Conservation (phyloP, 2,888 invertebrate genomes). For the Ligdia adustata region DNA sequence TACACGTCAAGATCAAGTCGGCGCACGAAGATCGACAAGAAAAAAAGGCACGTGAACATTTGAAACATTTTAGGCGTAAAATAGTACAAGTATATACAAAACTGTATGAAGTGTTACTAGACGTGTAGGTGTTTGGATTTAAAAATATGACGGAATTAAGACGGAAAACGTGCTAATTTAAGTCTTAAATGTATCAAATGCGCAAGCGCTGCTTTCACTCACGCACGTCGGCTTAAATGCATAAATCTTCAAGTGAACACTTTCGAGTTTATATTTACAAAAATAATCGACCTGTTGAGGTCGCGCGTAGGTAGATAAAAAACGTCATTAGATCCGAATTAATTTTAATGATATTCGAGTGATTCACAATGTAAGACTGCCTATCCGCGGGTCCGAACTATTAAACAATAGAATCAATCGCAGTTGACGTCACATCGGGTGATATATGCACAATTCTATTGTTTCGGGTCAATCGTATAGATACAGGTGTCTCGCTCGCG, state of each 20-base stretch:
- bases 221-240: slow-evolving; percentile 81
- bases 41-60: slow-evolving; percentile 16
- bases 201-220: slow-evolving; percentile 53
- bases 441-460: neutral
- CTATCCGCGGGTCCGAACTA: neutral
- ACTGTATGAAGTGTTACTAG: no score
- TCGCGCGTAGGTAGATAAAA: slow-evolving; percentile 56
- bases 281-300: slow-evolving; percentile 59
- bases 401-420: neutral
- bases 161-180: no score
- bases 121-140: no score
- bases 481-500: slow-evolving; percentile 1
- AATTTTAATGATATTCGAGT: slow-evolving; percentile 78
- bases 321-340: slow-evolving; percentile 64
- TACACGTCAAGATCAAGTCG: slow-evolving; percentile 33
- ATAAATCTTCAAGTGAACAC: slow-evolving; percentile 78
- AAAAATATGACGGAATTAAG: no score
- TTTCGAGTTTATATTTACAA: slow-evolving; percentile 77
- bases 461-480: neutral
- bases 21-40: slow-evolving; percentile 34
- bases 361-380: slow-evolving; percentile 67
- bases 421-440: neutral
- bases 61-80: slow-evolving; percentile 3
- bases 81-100: slow-evolving; percentile 3
- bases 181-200: neutral